phyloP scores from a whole-genome alignment of 1,140 invertebrate species.

The Psix sp. region DNA sequence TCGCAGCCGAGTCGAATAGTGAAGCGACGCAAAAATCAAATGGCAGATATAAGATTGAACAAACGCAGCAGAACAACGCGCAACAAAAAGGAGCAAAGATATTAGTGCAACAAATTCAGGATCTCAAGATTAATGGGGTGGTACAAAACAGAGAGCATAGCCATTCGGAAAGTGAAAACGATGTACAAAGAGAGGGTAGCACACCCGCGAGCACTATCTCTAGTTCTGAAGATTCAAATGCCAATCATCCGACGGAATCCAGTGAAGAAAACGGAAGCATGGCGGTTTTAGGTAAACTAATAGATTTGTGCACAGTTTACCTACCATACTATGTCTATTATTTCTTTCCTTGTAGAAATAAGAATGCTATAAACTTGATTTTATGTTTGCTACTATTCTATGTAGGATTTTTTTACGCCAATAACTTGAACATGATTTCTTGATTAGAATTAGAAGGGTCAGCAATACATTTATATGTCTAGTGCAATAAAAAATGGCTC shows the following conservation, averaged over 20 bases:
- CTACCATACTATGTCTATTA: no score
- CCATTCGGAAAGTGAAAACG: constrained; percentile 69
- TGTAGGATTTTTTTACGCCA: no score
- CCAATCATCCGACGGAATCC: constrained; percentile 66
- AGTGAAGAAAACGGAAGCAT: constrained; percentile 66
- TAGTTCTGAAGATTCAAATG: constrained; percentile 71
- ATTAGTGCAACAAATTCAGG: constrained; percentile 66
- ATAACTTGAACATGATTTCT: no score
- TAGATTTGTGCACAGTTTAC: no score
- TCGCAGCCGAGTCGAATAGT: constrained; percentile 60
- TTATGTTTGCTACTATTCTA: no score
- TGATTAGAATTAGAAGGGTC: no score
- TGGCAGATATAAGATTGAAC: constrained; percentile 65
- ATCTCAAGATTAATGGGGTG: constrained; percentile 71
- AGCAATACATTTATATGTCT: no score
- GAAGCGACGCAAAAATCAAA: constrained; percentile 68
- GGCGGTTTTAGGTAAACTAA: constrained; percentile 68
- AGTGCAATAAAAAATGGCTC: no score
- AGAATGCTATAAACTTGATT: no score
- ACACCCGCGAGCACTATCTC: constrained; percentile 74
- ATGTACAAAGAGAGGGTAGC: constrained; percentile 70
- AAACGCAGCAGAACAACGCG: constrained; percentile 54
- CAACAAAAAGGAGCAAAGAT: constrained; percentile 61
- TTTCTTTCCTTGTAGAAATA: no score
- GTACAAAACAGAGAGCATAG: constrained; percentile 57